phyloP scores from a whole-genome alignment of 2,888 invertebrate genomes.

The Scaptomyza reducta region DNA sequence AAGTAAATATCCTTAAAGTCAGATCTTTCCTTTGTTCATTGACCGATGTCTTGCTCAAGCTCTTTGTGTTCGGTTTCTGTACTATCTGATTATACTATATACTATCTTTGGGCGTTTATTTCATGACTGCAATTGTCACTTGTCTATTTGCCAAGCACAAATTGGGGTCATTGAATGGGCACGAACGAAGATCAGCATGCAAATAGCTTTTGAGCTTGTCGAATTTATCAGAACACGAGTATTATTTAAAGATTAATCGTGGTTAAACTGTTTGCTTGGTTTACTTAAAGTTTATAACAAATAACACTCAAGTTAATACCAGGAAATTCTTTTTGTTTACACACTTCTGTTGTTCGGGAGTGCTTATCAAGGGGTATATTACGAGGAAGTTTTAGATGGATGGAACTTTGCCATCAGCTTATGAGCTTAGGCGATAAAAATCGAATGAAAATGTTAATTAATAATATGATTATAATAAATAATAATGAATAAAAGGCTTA shows the following conservation, averaged over 20 bases:
- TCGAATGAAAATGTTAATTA: background rate
- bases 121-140: conserved; percentile 3
- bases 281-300: conserved; percentile 10
- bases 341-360: conserved; percentile 1
- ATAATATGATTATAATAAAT: background rate
- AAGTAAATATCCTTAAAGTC: conserved; percentile 13
- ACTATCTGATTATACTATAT: conserved; percentile 3
- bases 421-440: background rate
- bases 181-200: background rate
- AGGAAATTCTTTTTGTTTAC: conserved; percentile 17
- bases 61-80: conserved; percentile 6
- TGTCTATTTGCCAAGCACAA: conserved; percentile 7
- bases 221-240: too few relatives aligned
- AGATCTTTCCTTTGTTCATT: background rate
- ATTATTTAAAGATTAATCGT: too few relatives aligned
- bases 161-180: background rate
- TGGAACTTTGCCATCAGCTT: background rate
- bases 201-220: background rate
- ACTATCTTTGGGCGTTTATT: conserved; percentile 7
- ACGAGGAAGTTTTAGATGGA: background rate
- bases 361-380: conserved; percentile 1
- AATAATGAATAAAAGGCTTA: background rate
- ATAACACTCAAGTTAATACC: conserved; percentile 32
- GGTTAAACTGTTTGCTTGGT: background rate
- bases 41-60: too few relatives aligned